Conservation (phyloP, 1,140 invertebrate species). For the Papilio xuthus region DNA sequence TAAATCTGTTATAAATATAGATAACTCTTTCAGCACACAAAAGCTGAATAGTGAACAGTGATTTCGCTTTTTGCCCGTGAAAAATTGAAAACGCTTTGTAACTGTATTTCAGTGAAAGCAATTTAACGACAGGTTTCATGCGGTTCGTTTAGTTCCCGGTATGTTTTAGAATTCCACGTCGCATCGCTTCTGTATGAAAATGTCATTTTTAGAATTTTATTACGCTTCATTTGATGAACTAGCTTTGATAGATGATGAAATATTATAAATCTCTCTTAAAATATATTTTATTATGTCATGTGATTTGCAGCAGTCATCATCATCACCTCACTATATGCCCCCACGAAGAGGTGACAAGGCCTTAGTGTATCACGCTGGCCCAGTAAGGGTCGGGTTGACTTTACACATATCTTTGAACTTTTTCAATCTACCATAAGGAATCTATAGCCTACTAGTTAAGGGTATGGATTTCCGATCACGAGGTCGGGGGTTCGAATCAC, state of each 20-base stretch:
- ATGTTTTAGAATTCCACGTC: slow-evolving; percentile 29
- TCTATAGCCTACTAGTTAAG: too few species aligned
- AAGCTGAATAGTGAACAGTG: slow-evolving; percentile 38
- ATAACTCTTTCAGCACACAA: slow-evolving; percentile 31
- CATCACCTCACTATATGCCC: too few species aligned
- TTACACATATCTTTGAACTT: too few species aligned
- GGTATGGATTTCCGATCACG: too few species aligned
- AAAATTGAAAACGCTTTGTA: slow-evolving; percentile 52
- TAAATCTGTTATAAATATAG: slow-evolving; percentile 34
- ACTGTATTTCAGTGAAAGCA: slow-evolving; percentile 45
- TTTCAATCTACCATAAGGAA: too few species aligned
- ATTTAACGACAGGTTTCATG: slow-evolving; percentile 44
- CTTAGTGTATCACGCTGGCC: too few species aligned
- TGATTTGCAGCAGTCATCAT: too few species aligned
- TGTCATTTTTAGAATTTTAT: slow-evolving; percentile 16
- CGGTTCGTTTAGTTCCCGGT: slow-evolving; percentile 42
- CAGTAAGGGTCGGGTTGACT: too few species aligned
- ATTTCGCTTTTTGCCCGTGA: slow-evolving; percentile 46
- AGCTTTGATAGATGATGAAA: background rate
- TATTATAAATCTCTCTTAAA: too few species aligned
- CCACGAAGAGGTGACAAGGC: too few species aligned
- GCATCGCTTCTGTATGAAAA: slow-evolving; percentile 1
- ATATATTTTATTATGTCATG: too few species aligned
- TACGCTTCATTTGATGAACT: slow-evolving; percentile 8
- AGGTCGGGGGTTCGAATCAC: too few species aligned